Evolutionary conservation across 2,113 vertebrate species (phyloP).

Genomic region (Elanus axillaris): DNA sequence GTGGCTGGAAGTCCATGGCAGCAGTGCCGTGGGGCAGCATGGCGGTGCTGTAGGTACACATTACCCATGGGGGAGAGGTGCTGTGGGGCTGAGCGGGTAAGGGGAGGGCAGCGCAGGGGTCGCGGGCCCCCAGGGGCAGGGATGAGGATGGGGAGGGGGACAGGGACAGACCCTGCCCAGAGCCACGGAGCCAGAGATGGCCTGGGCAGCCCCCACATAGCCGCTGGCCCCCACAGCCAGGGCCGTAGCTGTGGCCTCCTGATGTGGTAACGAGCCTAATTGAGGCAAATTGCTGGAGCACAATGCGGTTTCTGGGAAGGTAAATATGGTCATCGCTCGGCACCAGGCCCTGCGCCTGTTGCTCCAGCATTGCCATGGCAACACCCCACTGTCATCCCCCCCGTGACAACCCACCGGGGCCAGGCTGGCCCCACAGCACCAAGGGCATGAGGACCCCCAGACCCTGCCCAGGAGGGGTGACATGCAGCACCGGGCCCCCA

Average conservation of each 20-base stretch:
- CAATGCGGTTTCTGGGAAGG: conserved; percentile 50
- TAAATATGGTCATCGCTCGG: conserved; percentile 13
- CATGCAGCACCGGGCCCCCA: fast-evolving
- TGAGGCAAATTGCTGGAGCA: conserved; percentile 58
- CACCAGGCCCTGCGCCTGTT: not conserved
- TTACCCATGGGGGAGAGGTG: fast-evolving
- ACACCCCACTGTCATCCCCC: not conserved
- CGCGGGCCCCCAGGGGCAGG: not conserved
- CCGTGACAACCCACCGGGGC: fast-evolving
- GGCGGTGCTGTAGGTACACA: too few relatives aligned
- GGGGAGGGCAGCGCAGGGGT: not conserved
- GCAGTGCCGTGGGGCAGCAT: fast-evolving
- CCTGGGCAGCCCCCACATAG: not conserved
- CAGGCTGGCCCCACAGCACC: not conserved
- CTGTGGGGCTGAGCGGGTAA: fast-evolving
- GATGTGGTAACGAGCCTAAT: conserved; percentile 36
- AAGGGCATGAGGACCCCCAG: not conserved
- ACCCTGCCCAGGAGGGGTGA: not conserved
- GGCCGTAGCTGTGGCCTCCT: conserved; percentile 8
- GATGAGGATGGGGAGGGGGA: not conserved
- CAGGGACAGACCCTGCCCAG: not conserved
- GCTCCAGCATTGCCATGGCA: not conserved
- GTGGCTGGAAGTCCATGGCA: too few relatives aligned
- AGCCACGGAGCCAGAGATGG: fast-evolving
- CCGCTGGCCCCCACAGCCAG: not conserved